Conservation (phyloP, 2,113 vertebrate genomes). For the Onychorhynchus coronatus region DNA sequence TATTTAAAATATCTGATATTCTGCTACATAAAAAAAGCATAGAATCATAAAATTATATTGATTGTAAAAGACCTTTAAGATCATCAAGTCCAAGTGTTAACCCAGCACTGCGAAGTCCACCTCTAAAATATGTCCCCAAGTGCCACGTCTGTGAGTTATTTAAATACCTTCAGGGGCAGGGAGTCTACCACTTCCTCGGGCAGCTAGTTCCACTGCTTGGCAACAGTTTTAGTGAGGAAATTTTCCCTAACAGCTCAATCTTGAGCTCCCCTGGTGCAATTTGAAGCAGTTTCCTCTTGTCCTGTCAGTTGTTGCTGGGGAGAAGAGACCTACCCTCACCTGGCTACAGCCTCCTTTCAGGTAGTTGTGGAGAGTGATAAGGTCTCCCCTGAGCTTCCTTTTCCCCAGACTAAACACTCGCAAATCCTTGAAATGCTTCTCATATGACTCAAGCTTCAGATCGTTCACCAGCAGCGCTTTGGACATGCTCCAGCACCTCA, state of each 20-base stretch:
- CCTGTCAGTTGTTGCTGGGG: neutral
- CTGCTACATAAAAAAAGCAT: neutral
- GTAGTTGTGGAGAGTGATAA: neutral
- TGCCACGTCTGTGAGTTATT: neutral
- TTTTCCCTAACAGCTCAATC: neutral
- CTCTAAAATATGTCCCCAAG: neutral
- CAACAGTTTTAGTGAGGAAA: neutral
- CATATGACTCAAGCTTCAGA: neutral
- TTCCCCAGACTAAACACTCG: neutral
- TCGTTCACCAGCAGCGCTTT: neutral
- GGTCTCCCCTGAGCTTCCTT: neutral
- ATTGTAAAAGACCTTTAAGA: neutral
- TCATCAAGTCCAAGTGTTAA: neutral
- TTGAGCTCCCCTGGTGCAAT: neutral
- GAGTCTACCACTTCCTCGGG: neutral
- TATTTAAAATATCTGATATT: neutral
- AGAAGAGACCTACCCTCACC: fast-evolving
- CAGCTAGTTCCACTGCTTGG: neutral
- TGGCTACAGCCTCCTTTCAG: neutral
- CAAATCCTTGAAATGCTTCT: neutral
- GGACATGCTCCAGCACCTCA: fast-evolving
- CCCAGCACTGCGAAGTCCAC: neutral
- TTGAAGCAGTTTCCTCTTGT: neutral
- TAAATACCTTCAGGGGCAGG: neutral
- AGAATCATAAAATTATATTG: neutral